Base-by-base conservation (phyloP, 2,797 vertebrate species). In the Corythornis leucogaster region DNA sequence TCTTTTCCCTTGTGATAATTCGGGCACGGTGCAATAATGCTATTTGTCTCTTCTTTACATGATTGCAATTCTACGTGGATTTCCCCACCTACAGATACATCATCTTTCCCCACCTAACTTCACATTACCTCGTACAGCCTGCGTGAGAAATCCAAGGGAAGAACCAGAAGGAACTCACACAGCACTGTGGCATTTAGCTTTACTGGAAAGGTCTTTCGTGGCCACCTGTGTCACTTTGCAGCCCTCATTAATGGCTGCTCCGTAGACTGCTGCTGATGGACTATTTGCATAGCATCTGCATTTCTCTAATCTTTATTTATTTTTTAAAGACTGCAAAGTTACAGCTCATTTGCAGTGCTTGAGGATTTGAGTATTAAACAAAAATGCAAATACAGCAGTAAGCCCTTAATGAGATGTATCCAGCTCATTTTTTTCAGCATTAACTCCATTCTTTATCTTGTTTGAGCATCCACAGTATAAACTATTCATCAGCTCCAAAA, bases 371-470 rank as follows among this genome's bases (percentile, higher is more conserved):
- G 95, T 93, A 94, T 96, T 96, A 96, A 95, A 94, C 88, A 93
- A 96, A 97, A 97, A 95, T 94, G 96, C 96, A 95, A 97, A 97
- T 96, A 94, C 68, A 96, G 94, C 95, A 95, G 78, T 94, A 92
- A 90, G 84, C 76, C 45, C 78, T 95, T 97, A 97, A 97, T 97
- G 95, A 97, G 96, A 96, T 95, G 92, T 82, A 97, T 95, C 90
- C 88, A 95, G 62, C 91, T 94, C 79, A 84, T 97, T 97, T 96
- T 97, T 97, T 97, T 96, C 96, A 75, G 42, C 88, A 94, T 96
- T 97, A 97, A 93, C 81, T 92, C 81, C 69, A 92, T 96, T 84
- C n/a, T 92, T 95, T 82, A 80, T 95, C 91, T 84, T 40, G 42
- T 81, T 93, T 83, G 68, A 92, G 53, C 76, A 94, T 92, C 82